Evolutionary conservation across 37 sponge, comb jelly and placozoan species (phyloP).

Genomic region (Bolinopsis microptera): DNA sequence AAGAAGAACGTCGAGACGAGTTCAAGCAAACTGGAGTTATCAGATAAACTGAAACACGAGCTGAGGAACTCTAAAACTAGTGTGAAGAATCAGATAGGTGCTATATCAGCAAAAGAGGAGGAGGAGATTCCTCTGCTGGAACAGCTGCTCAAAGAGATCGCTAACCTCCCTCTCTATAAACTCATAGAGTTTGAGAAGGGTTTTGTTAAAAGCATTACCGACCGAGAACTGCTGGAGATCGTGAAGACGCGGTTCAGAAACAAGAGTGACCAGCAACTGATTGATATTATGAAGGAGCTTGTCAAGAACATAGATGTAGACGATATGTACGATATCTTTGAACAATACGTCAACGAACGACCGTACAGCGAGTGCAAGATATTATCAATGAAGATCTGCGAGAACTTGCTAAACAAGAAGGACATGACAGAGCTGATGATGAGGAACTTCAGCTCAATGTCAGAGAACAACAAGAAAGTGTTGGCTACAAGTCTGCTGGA

Average conservation of each 20-base stretch:
- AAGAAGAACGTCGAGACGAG: not conserved
- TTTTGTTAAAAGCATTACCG: not conserved
- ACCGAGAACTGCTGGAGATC: not conserved
- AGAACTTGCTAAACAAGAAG: conserved; percentile 63
- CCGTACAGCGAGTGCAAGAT: conserved; percentile 59
- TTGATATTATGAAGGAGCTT: conserved; percentile 14
- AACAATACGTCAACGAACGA: conserved; percentile 35
- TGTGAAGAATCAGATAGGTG: not conserved
- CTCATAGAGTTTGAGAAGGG: not conserved
- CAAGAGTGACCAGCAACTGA: not conserved
- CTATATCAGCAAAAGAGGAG: not conserved
- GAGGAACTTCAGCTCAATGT: conserved; percentile 23
- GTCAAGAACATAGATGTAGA: not conserved
- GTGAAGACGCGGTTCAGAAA: not conserved
- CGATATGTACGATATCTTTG: conserved; percentile 52
- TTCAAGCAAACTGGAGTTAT: not conserved
- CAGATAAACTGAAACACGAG: conserved; percentile 42
- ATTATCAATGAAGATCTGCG: conserved; percentile 18
- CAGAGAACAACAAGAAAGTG: not conserved
- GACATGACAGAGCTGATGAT: conserved; percentile 50
- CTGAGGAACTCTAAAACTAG: not conserved
- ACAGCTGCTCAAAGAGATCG: not conserved
- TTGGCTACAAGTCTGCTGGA: conserved; percentile 25
- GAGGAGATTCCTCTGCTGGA: conserved; percentile 9
- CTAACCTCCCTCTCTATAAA: not conserved